Evolutionary conservation across 2,113 vertebrate species (phyloP), one percentile per base, ranked within the genome.

Genomic region (Oncorhynchus masou): DNA sequence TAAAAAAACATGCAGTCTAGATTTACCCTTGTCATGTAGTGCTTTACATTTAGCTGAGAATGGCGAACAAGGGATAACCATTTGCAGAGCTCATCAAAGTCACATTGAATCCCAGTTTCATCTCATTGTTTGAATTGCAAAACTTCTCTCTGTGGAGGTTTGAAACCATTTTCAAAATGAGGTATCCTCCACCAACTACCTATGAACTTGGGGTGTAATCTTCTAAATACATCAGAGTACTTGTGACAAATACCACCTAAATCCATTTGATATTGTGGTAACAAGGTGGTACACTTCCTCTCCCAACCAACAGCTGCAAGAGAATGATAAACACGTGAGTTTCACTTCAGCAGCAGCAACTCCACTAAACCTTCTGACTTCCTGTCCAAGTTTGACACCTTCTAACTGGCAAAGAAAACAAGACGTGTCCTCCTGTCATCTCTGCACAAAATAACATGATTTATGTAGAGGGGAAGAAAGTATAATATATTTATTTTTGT

Each of bases 321-420:
- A 77, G 48, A 80, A 83, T 27, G 87, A 90, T 88, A 87, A 87
- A 82, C 81, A 66, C 9, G 29, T 22, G 77, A 85, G 74, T 76
- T 74, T 74, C 59, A 76, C 73, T 59, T 74, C 54, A 69, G 76
- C 76, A 71, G 76, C 73, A 85, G 82, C 72, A 73, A 78, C 64
- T 15, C 74, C 75, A 67, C 72, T 84, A 85, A 85, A 87, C 88
- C 81, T 83, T 84, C 76, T 78, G 80, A 83, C 87, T 91, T 86
- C 75, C 87, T 81, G 84, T 90, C 87, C 81, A 81, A 75, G 68
- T 87, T 76, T 89, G 87, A 92, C 81, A 86, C 79, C 72, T 84
- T 73, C 77, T 80, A 77, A 68, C 77, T 73, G 69, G 82, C 34
- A 71, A 69, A 75, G 70, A 67, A 86, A 76, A 76, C 75, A 86